A percentile compares a stretch with the other conserved stretches of the same genome.
Evolutionary conservation across 2,797 vertebrate genomes (phyloP).

Genomic region (Oreochromis grahami): DNA sequence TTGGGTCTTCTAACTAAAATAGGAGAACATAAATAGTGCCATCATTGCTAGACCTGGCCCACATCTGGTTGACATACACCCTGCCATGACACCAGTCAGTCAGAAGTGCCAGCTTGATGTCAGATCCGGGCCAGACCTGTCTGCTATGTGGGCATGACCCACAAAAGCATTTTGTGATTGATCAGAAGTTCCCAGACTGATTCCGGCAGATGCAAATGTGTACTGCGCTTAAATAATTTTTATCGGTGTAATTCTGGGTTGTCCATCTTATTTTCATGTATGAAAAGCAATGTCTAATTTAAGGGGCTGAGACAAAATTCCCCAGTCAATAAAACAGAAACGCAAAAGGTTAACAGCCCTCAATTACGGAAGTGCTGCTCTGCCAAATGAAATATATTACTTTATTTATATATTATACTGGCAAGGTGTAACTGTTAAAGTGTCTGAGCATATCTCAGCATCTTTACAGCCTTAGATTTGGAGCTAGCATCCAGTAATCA

Average conservation of each 20-base stretch:
- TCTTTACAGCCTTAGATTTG: not conserved
- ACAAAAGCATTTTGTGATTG: too few relatives aligned
- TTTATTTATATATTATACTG: not conserved
- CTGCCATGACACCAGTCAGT: too few relatives aligned
- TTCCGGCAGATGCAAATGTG: not conserved
- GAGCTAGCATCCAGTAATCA: not conserved
- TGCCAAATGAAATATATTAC: not conserved
- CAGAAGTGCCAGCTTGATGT: too few relatives aligned
- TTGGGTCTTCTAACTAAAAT: too few relatives aligned
- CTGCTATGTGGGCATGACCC: too few relatives aligned
- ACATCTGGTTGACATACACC: too few relatives aligned
- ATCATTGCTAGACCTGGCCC: too few relatives aligned
- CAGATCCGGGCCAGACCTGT: too few relatives aligned
- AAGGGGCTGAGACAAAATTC: not conserved
- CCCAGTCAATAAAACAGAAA: not conserved
- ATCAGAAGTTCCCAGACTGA: too few relatives aligned
- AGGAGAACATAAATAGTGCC: too few relatives aligned
- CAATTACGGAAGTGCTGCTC: not conserved
- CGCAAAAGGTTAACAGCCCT: conserved; percentile 15
- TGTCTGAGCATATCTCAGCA: not conserved
- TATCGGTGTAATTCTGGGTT: too few relatives aligned
- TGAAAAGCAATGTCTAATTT: not conserved
- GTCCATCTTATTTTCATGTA: too few relatives aligned
- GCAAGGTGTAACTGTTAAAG: fast-evolving
- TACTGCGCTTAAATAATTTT: fast-evolving